Evolutionary conservation across 2,113 vertebrate species (phyloP), one percentile per base, ranked within the genome.

Genomic region (Epinephelus fuscoguttatus): DNA sequence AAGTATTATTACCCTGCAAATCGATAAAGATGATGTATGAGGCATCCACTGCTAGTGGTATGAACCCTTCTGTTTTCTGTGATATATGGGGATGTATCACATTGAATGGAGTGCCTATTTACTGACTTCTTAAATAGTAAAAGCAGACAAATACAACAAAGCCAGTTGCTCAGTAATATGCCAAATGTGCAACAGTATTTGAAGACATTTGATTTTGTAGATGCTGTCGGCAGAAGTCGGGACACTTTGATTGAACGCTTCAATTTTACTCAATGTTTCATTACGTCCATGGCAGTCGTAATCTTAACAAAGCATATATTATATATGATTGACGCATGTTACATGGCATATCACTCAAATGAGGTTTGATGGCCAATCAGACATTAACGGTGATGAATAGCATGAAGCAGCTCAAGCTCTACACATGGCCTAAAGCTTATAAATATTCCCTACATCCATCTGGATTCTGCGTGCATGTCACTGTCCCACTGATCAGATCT

Each of bases 1-100:
- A 88, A 89, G 81, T 81, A 90, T 92, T 94, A 94, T 92, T 92
- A 93, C 80, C 74, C 84, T 84, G 85, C 90, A 88, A 93, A 93
- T 95, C 93, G 84, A 93, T 92, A 88, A 81, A 81, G 85, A 90
- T 90, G 90, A 95, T 92, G 74, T 89, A 93, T 91, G 87, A 90
- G 83, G 74, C 85, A 70, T 70, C 61, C 55, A 81, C 71, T 75
- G 74, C 63, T 74, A 14, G 66, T 74, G 66, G 78, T 89, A 89
- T 88, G 90, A 93, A 89, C 88, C 85, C 80, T 70, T 84, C 73
- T 78, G 81, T 88, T 79, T 83, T 55, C 80, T 67, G 50, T 93
- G 90, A 92, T 94, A 84, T 89, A 91, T 85, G 81, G 88, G 87
- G 78, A 91, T 90, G 83, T 86, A 78, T 86, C 81, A 78, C 80